These are phyloP conservation scores for Coregonus sp. DNA, from an alignment of 2,797 vertebrate species.

Conservation along the genomic window DNA sequence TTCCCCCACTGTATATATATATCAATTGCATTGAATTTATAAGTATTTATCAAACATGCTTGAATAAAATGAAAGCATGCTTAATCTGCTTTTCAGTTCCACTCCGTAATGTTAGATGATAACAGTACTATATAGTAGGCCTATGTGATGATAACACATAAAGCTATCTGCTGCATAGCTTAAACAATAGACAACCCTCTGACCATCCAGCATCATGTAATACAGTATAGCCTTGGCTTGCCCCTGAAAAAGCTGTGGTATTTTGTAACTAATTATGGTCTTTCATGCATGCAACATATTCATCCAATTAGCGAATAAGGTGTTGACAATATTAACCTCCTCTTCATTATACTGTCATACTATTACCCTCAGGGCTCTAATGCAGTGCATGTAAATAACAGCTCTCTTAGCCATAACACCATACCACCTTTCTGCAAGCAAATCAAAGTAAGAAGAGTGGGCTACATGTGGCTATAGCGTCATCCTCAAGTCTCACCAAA, in stretches of 20 bases:
- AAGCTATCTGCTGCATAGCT: background rate
- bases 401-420: constrained; percentile 37
- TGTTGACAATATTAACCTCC: constrained; percentile 54
- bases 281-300: constrained; percentile 34
- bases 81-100: background rate
- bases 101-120: background rate
- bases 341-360: constrained; percentile 52
- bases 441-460: background rate
- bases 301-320: constrained; percentile 58
- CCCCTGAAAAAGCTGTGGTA: constrained; percentile 35
- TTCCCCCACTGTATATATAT: too few relatives aligned
- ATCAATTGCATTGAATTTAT: background rate
- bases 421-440: background rate
- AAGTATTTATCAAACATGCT: background rate
- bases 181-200: background rate
- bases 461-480: background rate
- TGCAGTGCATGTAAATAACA: constrained; percentile 35
- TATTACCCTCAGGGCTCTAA: constrained; percentile 41
- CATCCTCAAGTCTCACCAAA: background rate
- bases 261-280: constrained; percentile 29
- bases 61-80: background rate
- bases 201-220: constrained; percentile 9
- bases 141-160: background rate
- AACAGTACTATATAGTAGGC: too few relatives aligned
- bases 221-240: constrained; percentile 30